Evolutionary conservation across 2,113 vertebrate genomes (phyloP).

Genomic region (Corydoras sp.): DNA sequence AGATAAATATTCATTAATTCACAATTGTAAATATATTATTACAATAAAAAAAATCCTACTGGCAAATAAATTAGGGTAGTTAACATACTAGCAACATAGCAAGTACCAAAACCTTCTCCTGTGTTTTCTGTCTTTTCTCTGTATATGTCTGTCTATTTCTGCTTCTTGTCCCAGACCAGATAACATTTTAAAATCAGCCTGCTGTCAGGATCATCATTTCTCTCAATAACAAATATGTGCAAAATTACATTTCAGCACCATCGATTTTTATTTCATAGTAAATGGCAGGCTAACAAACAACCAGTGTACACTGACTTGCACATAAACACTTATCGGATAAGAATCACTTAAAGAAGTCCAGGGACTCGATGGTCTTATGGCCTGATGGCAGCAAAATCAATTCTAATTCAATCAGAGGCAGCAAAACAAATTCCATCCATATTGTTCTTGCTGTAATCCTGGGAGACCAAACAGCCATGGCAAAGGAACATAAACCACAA

Average conservation of each 20-base stretch:
- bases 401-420: constrained; percentile 83
- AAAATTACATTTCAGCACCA: constrained; percentile 61
- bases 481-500: constrained; percentile 25
- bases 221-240: constrained; percentile 54
- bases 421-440: constrained; percentile 77
- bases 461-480: neutral
- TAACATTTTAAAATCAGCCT: constrained; percentile 59
- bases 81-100: no score
- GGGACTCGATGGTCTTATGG: constrained; percentile 70
- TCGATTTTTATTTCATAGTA: constrained; percentile 76
- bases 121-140: neutral
- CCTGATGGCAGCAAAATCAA: constrained; percentile 78
- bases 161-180: constrained; percentile 19
- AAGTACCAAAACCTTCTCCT: no score
- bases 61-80: no score
- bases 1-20: no score
- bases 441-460: constrained; percentile 55
- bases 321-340: constrained; percentile 69
- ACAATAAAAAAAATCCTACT: no score
- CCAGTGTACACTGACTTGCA: constrained; percentile 50
- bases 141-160: constrained; percentile 10
- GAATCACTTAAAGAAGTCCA: constrained; percentile 73
- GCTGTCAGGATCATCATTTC: constrained; percentile 50
- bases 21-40: no score
- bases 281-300: constrained; percentile 72